Evolutionary conservation across 2,113 vertebrate genomes (phyloP), one percentile per base, ranked within the genome.

Genomic region (Carassius carassius): DNA sequence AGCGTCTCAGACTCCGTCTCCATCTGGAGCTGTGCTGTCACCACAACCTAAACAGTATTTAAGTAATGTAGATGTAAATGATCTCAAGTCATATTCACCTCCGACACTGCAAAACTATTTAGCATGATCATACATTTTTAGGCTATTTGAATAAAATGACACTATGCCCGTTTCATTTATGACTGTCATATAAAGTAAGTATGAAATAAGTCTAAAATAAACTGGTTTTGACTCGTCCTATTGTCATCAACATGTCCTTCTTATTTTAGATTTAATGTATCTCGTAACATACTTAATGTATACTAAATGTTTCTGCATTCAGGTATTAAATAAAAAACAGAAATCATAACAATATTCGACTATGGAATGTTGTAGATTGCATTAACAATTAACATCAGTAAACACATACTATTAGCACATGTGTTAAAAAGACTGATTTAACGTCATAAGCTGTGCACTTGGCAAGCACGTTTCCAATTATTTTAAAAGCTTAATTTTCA

Each of bases 321-420:
- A 14, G 12, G 17, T 17, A 35, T 41, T 56, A 41, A 35, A 60
- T 13, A 78, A n/a, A 14, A 37, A 56, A 56, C 2, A 23, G 5
- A 17, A 63, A 73, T 7, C 70, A 63, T 14, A 63, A 44, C 21
- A 78, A n/a, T 4, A 37, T 37, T 78, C 6, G 74, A n/a, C 21
- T 17, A 25, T 9, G 3, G 17, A 44, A 17, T 47, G 25, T 17
- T 25, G 58, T 3, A 23, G 21, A n/a, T 44, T 17, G 4, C 9
- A 23, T 41, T 25, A 1, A 47, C 0, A 25, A 37, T 37, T 37
- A 79, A 44, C 25, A 47, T 44, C 58, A 62, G 77, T 21, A 56
- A 78, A 78, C 9, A 77, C 73, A 76, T 56, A 58, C 12, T 51
- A 51, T 35, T 81, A 81, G 41, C 41, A 4, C 41, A 41, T 19